Evolutionary conservation across 1,140 invertebrate species (phyloP).

Genomic region (Heliothis virescens): DNA sequence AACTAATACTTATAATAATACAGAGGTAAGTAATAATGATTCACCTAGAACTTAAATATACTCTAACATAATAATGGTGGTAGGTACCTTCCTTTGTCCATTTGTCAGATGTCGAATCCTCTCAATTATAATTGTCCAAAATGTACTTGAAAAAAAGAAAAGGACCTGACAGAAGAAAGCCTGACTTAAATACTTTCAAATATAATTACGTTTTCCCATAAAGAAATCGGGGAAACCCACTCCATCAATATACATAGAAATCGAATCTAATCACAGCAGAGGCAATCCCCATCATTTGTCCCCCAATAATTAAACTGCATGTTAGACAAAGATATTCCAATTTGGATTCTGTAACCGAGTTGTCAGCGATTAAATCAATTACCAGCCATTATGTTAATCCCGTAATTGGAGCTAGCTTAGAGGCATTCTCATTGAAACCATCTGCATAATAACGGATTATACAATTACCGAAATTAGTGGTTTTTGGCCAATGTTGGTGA

Average conservation of each 20-base stretch:
- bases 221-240: too few species aligned
- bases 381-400: conserved; percentile 43
- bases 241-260: background rate
- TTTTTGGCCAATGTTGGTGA: background rate
- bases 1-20: conserved; percentile 69
- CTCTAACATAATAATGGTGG: too few species aligned
- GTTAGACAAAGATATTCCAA: conserved; percentile 35
- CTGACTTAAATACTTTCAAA: too few species aligned
- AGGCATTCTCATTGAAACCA: conserved; percentile 18
- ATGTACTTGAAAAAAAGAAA: too few species aligned
- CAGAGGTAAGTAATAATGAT: conserved; percentile 60
- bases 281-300: background rate
- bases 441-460: conserved; percentile 42
- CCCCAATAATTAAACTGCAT: conserved; percentile 30
- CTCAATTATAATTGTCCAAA: too few species aligned
- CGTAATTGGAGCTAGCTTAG: conserved; percentile 37
- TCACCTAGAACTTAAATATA: too few species aligned
- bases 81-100: too few species aligned
- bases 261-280: background rate
- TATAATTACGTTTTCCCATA: too few species aligned
- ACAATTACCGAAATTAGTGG: conserved; percentile 15
- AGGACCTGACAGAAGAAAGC: too few species aligned
- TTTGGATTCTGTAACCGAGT: conserved; percentile 21
- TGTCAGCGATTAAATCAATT: conserved; percentile 47
- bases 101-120: too few species aligned